These are phyloP conservation scores for Chymomyza amoena DNA, from an alignment of 2,888 invertebrate genomes.

Conservation along the genomic window DNA sequence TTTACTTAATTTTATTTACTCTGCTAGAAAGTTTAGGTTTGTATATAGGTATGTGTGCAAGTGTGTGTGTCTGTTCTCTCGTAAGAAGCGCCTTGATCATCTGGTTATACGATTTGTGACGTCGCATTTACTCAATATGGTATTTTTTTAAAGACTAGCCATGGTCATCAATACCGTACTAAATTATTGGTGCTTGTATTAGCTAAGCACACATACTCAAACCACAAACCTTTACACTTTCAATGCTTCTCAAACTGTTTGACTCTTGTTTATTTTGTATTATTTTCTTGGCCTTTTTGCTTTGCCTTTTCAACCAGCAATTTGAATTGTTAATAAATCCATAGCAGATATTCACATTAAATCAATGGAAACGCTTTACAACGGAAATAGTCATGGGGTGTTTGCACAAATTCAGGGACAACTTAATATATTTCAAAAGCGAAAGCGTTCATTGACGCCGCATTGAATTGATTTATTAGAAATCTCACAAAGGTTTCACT, in stretches of 20 bases:
- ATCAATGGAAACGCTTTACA: constrained; percentile 44
- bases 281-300: constrained; percentile 16
- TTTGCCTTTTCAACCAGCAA: constrained; percentile 33
- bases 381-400: constrained; percentile 56
- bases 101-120: too few relatives aligned
- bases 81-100: too few relatives aligned
- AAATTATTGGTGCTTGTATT: too few relatives aligned
- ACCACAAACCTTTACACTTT: constrained; percentile 6
- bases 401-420: constrained; percentile 71
- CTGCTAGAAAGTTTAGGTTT: too few relatives aligned
- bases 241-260: constrained; percentile 25
- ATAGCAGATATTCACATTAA: constrained; percentile 42
- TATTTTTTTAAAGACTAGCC: too few relatives aligned
- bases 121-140: too few relatives aligned
- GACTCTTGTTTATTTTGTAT: not conserved
- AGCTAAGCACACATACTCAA: not conserved
- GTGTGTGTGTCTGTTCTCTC: too few relatives aligned
- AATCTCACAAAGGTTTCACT: not conserved
- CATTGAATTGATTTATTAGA: not conserved
- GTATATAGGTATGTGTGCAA: too few relatives aligned
- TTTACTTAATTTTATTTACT: too few relatives aligned
- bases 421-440: constrained; percentile 1
- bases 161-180: too few relatives aligned
- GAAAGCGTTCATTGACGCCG: not conserved
- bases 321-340: constrained; percentile 68